These are phyloP conservation scores for Platysternon megacephalum DNA, from an alignment of 2,113 vertebrate genomes.

Conservation along the genomic window DNA sequence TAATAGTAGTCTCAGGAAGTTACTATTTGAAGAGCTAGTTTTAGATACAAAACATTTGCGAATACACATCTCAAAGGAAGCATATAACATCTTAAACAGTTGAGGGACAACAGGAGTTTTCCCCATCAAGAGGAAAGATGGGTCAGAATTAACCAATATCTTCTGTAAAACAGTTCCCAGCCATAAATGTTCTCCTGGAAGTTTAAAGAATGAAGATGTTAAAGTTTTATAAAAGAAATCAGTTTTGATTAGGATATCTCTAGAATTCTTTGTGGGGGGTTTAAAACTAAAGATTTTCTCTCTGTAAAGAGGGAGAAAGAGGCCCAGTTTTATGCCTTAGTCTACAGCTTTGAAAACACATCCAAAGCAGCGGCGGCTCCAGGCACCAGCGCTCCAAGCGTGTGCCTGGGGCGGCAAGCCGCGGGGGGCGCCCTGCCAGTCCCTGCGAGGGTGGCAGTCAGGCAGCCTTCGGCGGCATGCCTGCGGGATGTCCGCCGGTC, in stretches of 20 bases:
- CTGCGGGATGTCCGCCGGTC: too few species aligned
- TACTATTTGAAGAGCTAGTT: neutral
- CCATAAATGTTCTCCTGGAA: neutral
- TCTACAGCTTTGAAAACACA: neutral
- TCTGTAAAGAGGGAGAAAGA: neutral
- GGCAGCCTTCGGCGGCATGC: too few species aligned
- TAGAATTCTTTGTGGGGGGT: neutral
- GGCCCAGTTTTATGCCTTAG: neutral
- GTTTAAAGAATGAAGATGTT: neutral
- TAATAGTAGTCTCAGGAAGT: neutral
- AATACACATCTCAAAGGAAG: neutral
- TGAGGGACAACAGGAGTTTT: neutral
- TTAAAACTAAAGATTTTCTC: neutral
- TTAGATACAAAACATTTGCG: neutral
- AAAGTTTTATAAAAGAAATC: neutral
- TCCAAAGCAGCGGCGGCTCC: too few species aligned
- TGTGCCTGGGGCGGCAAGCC: too few species aligned
- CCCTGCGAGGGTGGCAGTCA: too few species aligned
- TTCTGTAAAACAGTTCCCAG: neutral
- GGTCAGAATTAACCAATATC: neutral
- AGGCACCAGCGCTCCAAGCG: too few species aligned
- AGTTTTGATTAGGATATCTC: neutral
- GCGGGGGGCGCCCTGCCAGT: too few species aligned
- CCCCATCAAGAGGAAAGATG: neutral
- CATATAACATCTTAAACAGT: neutral